phyloP scores from a whole-genome alignment of 2,113 vertebrate genomes.

The Cettia cetti region DNA sequence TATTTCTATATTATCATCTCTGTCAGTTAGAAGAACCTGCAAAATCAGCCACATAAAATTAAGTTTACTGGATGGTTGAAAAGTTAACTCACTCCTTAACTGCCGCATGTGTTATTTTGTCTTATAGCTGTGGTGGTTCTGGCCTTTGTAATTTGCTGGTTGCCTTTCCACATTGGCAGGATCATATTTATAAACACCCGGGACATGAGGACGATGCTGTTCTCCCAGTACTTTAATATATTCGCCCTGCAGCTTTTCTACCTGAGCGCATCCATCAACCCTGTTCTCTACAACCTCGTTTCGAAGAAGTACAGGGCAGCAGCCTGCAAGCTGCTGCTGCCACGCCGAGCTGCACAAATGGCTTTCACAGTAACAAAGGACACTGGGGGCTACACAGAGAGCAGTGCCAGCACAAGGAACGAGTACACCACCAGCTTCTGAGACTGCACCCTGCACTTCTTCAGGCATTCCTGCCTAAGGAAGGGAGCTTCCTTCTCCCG shows the following conservation, averaged over 20 bases:
- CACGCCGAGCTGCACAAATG: slow-evolving; percentile 21
- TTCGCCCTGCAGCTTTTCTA: slow-evolving; percentile 89
- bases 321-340: slow-evolving; percentile 75
- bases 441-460: accelerated
- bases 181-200: slow-evolving; percentile 81
- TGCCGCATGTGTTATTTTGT: neutral
- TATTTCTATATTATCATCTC: neutral
- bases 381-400: slow-evolving; percentile 60
- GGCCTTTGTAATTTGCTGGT: slow-evolving; percentile 86
- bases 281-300: slow-evolving; percentile 87
- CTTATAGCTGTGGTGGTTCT: slow-evolving; percentile 82
- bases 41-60: neutral
- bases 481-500: neutral
- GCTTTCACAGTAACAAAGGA: slow-evolving; percentile 41
- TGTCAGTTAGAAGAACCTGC: neutral
- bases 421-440: neutral
- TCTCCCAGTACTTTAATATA: slow-evolving; percentile 88
- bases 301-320: slow-evolving; percentile 83
- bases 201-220: slow-evolving; percentile 70
- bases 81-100: neutral
- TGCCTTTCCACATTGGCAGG: slow-evolving; percentile 86
- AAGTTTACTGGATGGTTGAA: neutral
- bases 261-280: slow-evolving; percentile 86
- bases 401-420: slow-evolving; percentile 49
- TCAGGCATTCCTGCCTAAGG: neutral